These are phyloP conservation scores for Ischnus inquisitorius DNA, from an alignment of 2,888 invertebrate genomes.

Conservation along the genomic window DNA sequence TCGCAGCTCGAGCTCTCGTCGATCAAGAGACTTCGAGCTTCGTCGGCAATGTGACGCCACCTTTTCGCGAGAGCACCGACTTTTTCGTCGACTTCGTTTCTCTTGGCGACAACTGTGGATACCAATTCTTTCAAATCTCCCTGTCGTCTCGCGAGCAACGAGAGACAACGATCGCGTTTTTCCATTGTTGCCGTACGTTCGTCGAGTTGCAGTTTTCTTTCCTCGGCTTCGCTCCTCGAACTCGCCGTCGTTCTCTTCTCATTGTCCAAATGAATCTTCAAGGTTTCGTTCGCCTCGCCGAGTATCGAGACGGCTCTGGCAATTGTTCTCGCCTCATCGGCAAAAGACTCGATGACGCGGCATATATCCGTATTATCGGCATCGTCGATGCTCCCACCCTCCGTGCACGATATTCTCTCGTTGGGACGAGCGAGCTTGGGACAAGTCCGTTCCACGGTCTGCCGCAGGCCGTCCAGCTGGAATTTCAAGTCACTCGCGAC, in stretches of 20 bases:
- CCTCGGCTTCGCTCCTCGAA: slow-evolving; percentile 49
- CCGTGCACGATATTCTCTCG: not conserved
- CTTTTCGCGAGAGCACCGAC: slow-evolving; percentile 35
- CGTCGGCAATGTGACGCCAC: slow-evolving; percentile 68
- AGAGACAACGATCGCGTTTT: slow-evolving; percentile 54
- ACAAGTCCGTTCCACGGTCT: slow-evolving; percentile 42
- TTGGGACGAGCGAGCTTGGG: slow-evolving; percentile 52
- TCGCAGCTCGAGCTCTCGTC: slow-evolving; percentile 70
- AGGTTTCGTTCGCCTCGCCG: slow-evolving; percentile 59
- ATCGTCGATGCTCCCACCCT: slow-evolving; percentile 30
- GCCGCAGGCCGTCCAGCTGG: slow-evolving; percentile 42
- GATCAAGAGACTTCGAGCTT: slow-evolving; percentile 60
- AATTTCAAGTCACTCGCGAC: slow-evolving; percentile 62
- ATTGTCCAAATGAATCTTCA: slow-evolving; percentile 67
- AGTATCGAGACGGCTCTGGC: slow-evolving; percentile 57
- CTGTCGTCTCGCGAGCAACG: slow-evolving; percentile 59
- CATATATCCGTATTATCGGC: not conserved
- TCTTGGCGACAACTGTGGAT: slow-evolving; percentile 54
- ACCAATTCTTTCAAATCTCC: slow-evolving; percentile 68
- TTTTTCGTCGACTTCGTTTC: slow-evolving; percentile 68
- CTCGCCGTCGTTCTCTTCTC: slow-evolving; percentile 65
- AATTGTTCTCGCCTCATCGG: slow-evolving; percentile 58
- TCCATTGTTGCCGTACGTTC: slow-evolving; percentile 65
- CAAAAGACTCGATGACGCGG: slow-evolving; percentile 58
- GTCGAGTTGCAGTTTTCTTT: slow-evolving; percentile 65